phyloP scores from a whole-genome alignment of 1,140 invertebrate species.

The Cryptotermes secundus region DNA sequence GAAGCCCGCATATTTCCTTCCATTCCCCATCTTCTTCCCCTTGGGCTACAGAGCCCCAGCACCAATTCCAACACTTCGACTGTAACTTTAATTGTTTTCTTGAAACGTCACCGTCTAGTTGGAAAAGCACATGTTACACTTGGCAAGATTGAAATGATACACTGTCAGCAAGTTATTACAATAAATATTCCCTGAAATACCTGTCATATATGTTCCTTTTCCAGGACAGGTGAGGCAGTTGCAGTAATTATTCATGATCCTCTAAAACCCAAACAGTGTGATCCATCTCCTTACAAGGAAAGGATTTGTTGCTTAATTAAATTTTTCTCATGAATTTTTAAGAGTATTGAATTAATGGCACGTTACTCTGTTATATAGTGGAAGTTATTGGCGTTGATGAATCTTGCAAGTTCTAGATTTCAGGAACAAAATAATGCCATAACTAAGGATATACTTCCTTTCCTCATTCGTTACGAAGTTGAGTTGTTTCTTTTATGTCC shows the following conservation, averaged over 20 bases:
- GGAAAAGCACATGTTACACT: constrained; percentile 14
- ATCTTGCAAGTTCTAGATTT: too few species aligned
- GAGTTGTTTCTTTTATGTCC: too few species aligned
- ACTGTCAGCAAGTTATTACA: not conserved
- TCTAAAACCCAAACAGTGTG: too few species aligned
- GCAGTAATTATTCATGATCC: not conserved
- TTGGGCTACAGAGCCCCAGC: not conserved
- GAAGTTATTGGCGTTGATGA: too few species aligned
- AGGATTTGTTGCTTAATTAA: too few species aligned
- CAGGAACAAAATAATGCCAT: too few species aligned
- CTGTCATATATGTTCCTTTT: not conserved
- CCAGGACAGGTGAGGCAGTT: not conserved
- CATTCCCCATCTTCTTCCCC: not conserved
- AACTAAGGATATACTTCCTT: too few species aligned
- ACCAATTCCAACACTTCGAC: not conserved
- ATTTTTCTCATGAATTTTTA: too few species aligned
- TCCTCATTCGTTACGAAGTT: too few species aligned
- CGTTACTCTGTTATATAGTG: too few species aligned
- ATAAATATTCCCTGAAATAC: not conserved
- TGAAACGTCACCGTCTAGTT: not conserved
- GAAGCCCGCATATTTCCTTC: constrained; percentile 16
- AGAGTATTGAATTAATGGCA: too few species aligned
- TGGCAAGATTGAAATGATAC: not conserved
- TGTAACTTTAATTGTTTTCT: constrained; percentile 1
- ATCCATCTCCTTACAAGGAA: too few species aligned